Percentiles rank a stretch among this genome's conserved stretches.
Evolutionary conservation across 2,888 invertebrate genomes (phyloP).

Genomic region (Scaptomyza polygonia): DNA sequence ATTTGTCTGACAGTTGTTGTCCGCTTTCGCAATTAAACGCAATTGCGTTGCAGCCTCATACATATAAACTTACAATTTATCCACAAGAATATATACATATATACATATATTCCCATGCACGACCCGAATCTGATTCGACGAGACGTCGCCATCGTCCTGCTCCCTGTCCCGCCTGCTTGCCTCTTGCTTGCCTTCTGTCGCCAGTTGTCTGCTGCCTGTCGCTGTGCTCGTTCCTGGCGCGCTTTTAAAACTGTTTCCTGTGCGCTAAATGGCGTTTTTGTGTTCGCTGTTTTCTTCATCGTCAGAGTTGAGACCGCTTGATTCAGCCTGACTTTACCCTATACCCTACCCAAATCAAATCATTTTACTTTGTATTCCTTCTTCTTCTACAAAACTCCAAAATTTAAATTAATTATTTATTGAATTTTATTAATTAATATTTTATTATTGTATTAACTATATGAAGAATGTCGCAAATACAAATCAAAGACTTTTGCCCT

Average conservation of each 20-base stretch:
- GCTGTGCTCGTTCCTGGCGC: constrained; percentile 45
- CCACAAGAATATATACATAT: too few relatives aligned
- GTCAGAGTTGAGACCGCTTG: constrained; percentile 43
- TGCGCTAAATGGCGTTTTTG: constrained; percentile 81
- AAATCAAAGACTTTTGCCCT: too few relatives aligned
- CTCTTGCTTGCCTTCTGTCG: constrained; percentile 23
- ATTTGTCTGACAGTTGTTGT: constrained; percentile 63
- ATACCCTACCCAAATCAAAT: too few relatives aligned
- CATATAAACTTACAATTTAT: neutral
- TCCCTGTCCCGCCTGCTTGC: neutral
- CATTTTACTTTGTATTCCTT: too few relatives aligned
- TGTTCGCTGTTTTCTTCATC: constrained; percentile 58
- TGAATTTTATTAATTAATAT: too few relatives aligned
- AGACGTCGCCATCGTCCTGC: constrained; percentile 52
- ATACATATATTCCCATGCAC: too few relatives aligned
- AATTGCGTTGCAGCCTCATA: constrained; percentile 68
- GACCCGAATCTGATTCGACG: constrained; percentile 28
- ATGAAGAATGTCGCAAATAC: too few relatives aligned
- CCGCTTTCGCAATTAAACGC: constrained; percentile 80
- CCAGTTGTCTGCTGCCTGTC: constrained; percentile 30
- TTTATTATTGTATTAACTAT: too few relatives aligned
- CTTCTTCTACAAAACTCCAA: too few relatives aligned
- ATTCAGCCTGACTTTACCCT: constrained; percentile 40
- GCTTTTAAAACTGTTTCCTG: constrained; percentile 80
- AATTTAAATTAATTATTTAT: too few relatives aligned